phyloP scores from a whole-genome alignment of 1,140 invertebrate genomes.

The Chrysopa pallens region DNA sequence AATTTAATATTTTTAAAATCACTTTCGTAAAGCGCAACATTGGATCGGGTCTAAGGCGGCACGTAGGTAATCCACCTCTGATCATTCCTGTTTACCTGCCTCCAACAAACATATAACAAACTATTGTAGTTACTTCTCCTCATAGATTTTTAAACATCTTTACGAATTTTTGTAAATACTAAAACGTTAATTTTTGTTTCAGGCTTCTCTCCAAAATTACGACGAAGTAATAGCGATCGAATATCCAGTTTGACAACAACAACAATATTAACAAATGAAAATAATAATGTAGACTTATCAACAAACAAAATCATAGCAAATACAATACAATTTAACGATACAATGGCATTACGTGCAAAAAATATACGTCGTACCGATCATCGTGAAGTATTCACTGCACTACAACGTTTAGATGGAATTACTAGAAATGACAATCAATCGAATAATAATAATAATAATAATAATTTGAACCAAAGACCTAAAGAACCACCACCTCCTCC shows the following conservation, averaged over 20 bases:
- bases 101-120: no score
- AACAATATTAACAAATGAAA: background rate
- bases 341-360: constrained; percentile 56
- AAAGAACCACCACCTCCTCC: constrained; percentile 23
- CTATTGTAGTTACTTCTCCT: no score
- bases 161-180: no score
- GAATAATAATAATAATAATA: constrained; percentile 8
- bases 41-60: no score
- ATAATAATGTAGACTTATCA: no score
- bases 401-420: constrained; percentile 29
- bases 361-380: constrained; percentile 22
- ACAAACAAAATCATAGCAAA: background rate
- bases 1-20: no score
- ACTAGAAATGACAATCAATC: constrained; percentile 18
- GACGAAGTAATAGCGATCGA: constrained; percentile 31
- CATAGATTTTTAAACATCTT: no score
- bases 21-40: no score
- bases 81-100: no score
- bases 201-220: constrained; percentile 10
- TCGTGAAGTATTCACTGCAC: background rate
- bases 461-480: constrained; percentile 9
- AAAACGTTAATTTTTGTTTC: no score
- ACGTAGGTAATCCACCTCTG: no score
- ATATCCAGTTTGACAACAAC: background rate
- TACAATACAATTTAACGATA: constrained; percentile 40